Base-by-base conservation (phyloP, 2,113 vertebrate species). In the Zosterops borbonicus region DNA sequence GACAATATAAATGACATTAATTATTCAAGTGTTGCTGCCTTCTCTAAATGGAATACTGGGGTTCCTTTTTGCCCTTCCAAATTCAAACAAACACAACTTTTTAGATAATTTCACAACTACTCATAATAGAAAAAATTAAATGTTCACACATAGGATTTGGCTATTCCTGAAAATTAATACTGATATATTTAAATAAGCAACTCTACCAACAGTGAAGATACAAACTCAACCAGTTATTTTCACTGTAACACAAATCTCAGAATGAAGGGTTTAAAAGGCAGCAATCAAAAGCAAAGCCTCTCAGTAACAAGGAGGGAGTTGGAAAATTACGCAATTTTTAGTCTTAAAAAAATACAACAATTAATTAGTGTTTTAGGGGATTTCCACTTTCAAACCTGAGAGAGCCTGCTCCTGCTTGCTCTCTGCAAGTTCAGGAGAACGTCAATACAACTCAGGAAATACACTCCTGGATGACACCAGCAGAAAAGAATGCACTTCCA, bases 401-500 rank as follows among this genome's bases (percentile, higher is more conserved):
- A 77, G 33, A 70, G 71, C 86, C 65, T 92, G 94, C 89, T 89
- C 63, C 56, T 86, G 93, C 94, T 92, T 94, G 94, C 71, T 76
- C 74, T 10, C 35, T 63, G 85, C 90, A 81, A 83, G 88, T 27
- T 68, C 85, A 90, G 85, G 87, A 83, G 92, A 64, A 80, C 0
- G 4, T 25, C 87, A 42, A 17, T 37, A 25, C 33, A 78, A 24
- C 79, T 94, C 95, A 95, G 95, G 95, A 97, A 97, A 95, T 75
- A 55, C 55, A 81, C 74, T 90, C 84, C 70, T 1, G 71, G 85
- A 92, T 97, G 95, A 96, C 96, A 96, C 17, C 85, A 94, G 92
- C 85, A 64, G 88, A 42, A 92, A 96, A 82, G 94, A 96, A 97
- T 96, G 96, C 56, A 68, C 92, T 86, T 83, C 75, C 94, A 90